Conservation (phyloP, 2,888 invertebrate genomes). For the Apotomis turbidana region DNA sequence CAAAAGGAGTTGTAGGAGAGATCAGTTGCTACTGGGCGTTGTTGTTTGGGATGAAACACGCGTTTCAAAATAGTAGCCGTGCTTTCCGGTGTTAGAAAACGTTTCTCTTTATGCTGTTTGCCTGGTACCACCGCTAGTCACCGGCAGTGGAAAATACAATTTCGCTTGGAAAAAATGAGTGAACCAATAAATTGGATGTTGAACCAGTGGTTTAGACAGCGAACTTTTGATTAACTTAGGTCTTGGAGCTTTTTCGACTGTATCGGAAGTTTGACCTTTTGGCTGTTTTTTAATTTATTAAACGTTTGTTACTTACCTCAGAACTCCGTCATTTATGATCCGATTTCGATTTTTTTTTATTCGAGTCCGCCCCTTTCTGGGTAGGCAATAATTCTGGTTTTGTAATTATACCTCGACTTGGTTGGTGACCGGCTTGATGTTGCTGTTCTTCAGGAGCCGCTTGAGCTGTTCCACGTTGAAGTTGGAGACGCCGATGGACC, state of each 20-base stretch:
- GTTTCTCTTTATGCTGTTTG: conserved; percentile 55
- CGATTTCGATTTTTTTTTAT: too few species aligned
- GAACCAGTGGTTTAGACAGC: conserved; percentile 19
- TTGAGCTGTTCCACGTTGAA: conserved; percentile 89
- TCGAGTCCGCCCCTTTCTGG: too few species aligned
- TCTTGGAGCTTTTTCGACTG: too few species aligned
- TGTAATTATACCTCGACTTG: conserved; percentile 71
- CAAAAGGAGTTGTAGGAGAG: conserved; percentile 40
- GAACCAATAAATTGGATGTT: conserved; percentile 26
- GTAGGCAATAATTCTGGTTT: too few species aligned
- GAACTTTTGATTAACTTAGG: background rate
- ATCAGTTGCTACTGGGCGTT: conserved; percentile 46
- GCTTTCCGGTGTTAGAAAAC: conserved; percentile 58
- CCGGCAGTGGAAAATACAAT: conserved; percentile 49
- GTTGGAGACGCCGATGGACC: conserved; percentile 91
- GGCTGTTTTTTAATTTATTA: too few species aligned
- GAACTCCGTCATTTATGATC: too few species aligned
- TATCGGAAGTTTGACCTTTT: too few species aligned
- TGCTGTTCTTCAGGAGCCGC: conserved; percentile 84
- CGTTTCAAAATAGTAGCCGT: conserved; percentile 54
- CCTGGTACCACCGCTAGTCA: conserved; percentile 52
- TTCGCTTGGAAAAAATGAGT: conserved; percentile 42
- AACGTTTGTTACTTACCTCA: too few species aligned
- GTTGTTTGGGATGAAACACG: conserved; percentile 52
- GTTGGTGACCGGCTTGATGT: conserved; percentile 84